These are phyloP conservation scores for Altica lythri DNA, from an alignment of 2,888 invertebrate genomes.

Conservation along the genomic window DNA sequence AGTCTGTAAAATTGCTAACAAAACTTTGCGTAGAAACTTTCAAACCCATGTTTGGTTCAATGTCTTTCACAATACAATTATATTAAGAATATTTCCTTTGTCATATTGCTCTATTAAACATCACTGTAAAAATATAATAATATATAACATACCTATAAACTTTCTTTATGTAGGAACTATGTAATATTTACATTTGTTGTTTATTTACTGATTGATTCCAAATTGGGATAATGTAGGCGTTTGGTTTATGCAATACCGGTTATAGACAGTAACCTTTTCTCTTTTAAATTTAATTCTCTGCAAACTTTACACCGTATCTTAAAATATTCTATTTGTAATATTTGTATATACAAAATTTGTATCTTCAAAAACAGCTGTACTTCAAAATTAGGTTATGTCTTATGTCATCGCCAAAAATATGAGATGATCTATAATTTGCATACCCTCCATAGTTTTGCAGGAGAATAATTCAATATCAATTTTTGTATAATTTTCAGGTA, in stretches of 20 bases:
- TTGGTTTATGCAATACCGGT: neutral
- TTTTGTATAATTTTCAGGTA: too few species aligned
- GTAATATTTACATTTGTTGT: too few species aligned
- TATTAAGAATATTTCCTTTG: too few species aligned
- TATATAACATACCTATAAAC: too few species aligned
- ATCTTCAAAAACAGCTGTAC: slow-evolving; percentile 25
- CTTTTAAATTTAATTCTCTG: too few species aligned
- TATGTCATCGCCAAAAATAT: slow-evolving; percentile 32
- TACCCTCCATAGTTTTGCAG: too few species aligned
- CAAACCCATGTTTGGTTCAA: slow-evolving; percentile 55
- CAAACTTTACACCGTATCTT: too few species aligned
- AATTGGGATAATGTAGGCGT: slow-evolving; percentile 1
- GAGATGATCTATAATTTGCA: neutral
- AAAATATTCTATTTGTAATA: too few species aligned
- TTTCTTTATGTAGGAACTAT: too few species aligned
- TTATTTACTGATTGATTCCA: slow-evolving; percentile 9
- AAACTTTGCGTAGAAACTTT: slow-evolving; percentile 54
- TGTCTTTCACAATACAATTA: too few species aligned
- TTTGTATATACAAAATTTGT: slow-evolving; percentile 9
- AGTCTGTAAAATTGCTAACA: slow-evolving; percentile 56
- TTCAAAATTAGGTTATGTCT: slow-evolving; percentile 24
- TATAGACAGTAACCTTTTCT: too few species aligned
- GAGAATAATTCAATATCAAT: too few species aligned
- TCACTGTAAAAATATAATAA: neutral
- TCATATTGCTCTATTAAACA: neutral